These are phyloP conservation scores for Trinorchestia longiramus DNA, from an alignment of 1,140 invertebrate species.

Conservation along the genomic window DNA sequence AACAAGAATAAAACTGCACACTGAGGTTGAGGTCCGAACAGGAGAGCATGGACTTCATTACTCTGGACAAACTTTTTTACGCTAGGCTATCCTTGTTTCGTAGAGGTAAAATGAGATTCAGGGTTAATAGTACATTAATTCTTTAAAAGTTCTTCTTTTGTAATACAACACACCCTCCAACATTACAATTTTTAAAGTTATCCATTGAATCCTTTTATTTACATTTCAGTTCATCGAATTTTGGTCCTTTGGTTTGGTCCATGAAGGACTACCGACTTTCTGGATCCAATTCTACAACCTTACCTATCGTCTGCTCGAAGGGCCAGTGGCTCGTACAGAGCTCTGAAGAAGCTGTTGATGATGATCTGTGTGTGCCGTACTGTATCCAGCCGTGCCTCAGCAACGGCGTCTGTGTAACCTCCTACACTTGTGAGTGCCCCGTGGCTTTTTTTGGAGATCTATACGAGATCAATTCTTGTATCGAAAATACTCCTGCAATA, in stretches of 20 bases:
- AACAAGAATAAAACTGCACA: too few species aligned
- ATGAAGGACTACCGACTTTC: not conserved
- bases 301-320: not conserved
- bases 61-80: too few species aligned
- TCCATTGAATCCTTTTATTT: not conserved
- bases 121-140: too few species aligned
- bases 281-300: not conserved
- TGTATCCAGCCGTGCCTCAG: not conserved
- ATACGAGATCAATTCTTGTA: not conserved
- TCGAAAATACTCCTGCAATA: not conserved
- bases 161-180: too few species aligned
- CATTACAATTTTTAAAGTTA: not conserved
- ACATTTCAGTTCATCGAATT: not conserved
- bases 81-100: too few species aligned
- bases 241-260: not conserved
- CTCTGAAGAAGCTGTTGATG: not conserved
- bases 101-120: too few species aligned
- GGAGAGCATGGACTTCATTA: too few species aligned
- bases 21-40: too few species aligned
- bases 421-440: not conserved
- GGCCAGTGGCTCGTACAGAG: not conserved
- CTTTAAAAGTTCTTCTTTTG: too few species aligned
- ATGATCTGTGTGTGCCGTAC: not conserved
- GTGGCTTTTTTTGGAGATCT: not conserved
- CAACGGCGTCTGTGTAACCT: not conserved